Base-by-base conservation (phyloP, 2,113 vertebrate species). In the Suncus etruscus region DNA sequence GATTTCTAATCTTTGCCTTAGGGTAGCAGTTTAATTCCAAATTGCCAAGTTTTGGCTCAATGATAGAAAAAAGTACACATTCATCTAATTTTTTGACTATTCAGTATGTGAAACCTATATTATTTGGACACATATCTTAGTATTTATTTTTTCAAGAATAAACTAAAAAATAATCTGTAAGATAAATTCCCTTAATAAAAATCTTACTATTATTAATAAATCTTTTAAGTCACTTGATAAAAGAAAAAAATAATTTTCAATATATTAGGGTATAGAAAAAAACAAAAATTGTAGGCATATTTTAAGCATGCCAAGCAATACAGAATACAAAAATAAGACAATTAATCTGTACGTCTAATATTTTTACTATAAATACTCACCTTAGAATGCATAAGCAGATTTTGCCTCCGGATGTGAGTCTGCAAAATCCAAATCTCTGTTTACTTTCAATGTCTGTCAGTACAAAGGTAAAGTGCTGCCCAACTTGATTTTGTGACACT, bases 381-480 rank as follows among this genome's bases (percentile, higher is more conserved):
- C 99, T 99, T 82, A 99, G 98, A 83, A 99, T 98, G 97, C 99
- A 99, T 83, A 99, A 97, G 97, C 99, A 99, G 94, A 99, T 96
- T 94, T 98, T 98, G 96, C 99, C 99, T 95, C 99, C 99, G 32
- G 98, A 98, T 0, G 99, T 99, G 96, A 99, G 98, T 83, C 99
- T 98, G 95, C 99, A 99, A 97, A 99, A 99, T 89, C 99, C 99
- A 95, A 99, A 99, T 91, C 99, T 98, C 97, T 99, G 99, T 86
- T 99, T 99, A 96, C 99, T 98, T 93, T 99, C 98, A 83, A 99
- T 99, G 97, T 99, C 99, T 61, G 99, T 99, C 92, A 99, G 98
- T 93, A 99, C 99, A 91, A 99, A 99, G 84, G 99, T 99, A 96
- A 99, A 99, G 97, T 99, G 99, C 97, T 99, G 99, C 94, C 99